Percentiles rank a stretch among this genome's conserved stretches.
phyloP scores from a whole-genome alignment of 2,888 invertebrate species.

The Eurytoma californica region DNA sequence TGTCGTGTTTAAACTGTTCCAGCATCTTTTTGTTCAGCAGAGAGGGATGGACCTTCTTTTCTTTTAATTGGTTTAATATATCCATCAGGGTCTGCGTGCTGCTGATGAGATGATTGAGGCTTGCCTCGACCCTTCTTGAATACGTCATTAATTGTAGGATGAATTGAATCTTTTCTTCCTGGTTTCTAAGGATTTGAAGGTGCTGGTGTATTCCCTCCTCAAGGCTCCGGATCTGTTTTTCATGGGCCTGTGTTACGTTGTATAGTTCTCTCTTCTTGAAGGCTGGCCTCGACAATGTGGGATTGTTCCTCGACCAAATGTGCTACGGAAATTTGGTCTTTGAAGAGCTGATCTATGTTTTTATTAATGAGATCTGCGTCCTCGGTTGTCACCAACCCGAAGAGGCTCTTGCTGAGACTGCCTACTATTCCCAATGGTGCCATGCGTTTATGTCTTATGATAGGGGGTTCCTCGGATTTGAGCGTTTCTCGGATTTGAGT shows the following conservation, averaged over 20 bases:
- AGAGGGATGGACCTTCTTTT: background rate
- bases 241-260: background rate
- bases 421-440: background rate
- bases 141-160: background rate
- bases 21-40: background rate
- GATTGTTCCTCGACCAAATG: background rate
- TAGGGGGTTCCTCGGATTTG: background rate
- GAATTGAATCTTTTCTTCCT: background rate
- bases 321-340: background rate
- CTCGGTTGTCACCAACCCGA: background rate
- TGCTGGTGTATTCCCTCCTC: background rate
- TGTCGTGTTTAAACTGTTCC: background rate
- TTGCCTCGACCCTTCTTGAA: background rate
- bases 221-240: background rate
- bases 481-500: background rate
- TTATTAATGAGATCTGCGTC: background rate
- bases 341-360: background rate
- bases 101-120: background rate
- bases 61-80: background rate
- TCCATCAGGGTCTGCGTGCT: background rate
- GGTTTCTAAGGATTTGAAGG: background rate
- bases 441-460: background rate
- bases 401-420: background rate
- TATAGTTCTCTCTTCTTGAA: background rate
- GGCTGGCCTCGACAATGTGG: background rate